Evolutionary conservation across 2,113 vertebrate genomes (phyloP).

Genomic region (Lepisosteus oculatus): DNA sequence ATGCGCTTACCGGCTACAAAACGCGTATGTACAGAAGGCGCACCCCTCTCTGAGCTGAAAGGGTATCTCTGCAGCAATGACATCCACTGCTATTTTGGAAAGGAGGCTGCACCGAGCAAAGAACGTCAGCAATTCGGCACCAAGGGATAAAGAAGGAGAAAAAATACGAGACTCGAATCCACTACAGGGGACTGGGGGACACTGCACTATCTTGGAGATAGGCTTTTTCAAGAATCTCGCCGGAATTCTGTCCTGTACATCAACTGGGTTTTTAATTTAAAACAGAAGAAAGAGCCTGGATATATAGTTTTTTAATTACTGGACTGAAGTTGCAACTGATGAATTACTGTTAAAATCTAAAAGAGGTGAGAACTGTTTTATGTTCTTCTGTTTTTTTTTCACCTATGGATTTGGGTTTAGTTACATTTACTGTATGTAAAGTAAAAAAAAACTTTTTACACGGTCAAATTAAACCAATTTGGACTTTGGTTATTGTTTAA

Average conservation of each 20-base stretch:
- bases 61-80: slow-evolving; percentile 66
- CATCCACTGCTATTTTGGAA: slow-evolving; percentile 85
- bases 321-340: slow-evolving; percentile 25
- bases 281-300: slow-evolving; percentile 19
- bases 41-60: slow-evolving; percentile 23
- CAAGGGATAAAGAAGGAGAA: slow-evolving; percentile 56
- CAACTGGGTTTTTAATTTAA: neutral
- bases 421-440: too few relatives aligned
- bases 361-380: slow-evolving; percentile 41
- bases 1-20: too few relatives aligned
- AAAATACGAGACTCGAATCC: slow-evolving; percentile 48
- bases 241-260: neutral
- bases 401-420: too few relatives aligned
- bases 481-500: too few relatives aligned
- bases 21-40: neutral
- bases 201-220: slow-evolving; percentile 56
- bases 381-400: too few relatives aligned
- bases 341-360: slow-evolving; percentile 32
- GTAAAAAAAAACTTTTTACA: too few relatives aligned
- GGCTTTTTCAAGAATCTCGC: slow-evolving; percentile 39
- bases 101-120: slow-evolving; percentile 63
- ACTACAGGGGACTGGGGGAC: slow-evolving; percentile 53
- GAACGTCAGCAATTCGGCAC: slow-evolving; percentile 68
- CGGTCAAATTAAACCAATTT: too few relatives aligned
- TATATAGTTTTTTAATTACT: neutral